Conservation (phyloP, 64 coral and sea anemone genomes). For the Actinia equina region DNA sequence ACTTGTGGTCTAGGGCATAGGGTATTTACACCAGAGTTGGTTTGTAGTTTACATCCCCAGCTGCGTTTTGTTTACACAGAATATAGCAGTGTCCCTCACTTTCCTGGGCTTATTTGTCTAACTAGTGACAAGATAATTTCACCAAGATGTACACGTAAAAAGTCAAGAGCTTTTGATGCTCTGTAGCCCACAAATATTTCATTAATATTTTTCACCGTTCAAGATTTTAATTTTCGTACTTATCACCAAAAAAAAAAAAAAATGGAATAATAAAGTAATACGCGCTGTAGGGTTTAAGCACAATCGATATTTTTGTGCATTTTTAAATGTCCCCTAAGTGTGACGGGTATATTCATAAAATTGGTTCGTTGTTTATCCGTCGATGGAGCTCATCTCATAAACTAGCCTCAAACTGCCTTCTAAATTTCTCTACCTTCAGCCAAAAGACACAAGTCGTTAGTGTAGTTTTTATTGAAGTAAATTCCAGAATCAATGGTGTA, state of each 20-base stretch:
- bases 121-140: conserved; percentile 14
- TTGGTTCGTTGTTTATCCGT: not conserved
- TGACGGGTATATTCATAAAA: not conserved
- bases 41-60: not conserved
- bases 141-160: not conserved
- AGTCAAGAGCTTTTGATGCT: not conserved
- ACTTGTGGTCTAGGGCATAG: not conserved
- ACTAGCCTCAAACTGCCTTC: not conserved
- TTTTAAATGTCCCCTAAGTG: not conserved
- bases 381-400: not conserved
- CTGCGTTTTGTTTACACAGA: conserved; percentile 17
- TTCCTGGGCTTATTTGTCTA: not conserved
- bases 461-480: not conserved
- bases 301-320: not conserved
- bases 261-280: not conserved
- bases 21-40: not conserved
- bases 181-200: not conserved
- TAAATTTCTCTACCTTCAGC: not conserved
- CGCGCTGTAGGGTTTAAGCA: not conserved
- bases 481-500: not conserved
- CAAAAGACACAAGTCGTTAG: not conserved
- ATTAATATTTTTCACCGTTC: not conserved
- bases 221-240: not conserved
- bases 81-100: conserved; percentile 11
- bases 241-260: not conserved